A percentile compares a stretch with the other conserved stretches of the same genome.
Conservation (phyloP, 2,888 invertebrate genomes). For the Stenoptilia bipunctidactyla region DNA sequence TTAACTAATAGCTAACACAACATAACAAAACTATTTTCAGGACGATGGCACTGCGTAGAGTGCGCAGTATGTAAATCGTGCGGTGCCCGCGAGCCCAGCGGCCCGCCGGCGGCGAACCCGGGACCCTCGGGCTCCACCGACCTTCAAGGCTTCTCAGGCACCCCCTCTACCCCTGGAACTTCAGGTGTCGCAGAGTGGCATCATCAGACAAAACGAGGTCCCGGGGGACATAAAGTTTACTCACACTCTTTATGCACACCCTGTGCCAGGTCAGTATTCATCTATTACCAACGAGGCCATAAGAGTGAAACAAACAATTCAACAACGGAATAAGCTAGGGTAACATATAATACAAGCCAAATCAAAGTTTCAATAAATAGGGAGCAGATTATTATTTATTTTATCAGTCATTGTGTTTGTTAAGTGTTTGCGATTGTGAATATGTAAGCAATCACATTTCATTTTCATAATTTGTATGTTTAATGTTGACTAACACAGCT, state of each 20-base stretch:
- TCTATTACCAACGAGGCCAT: no score
- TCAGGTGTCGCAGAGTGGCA: constrained; percentile 40
- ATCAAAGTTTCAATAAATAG: no score
- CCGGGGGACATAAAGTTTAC: constrained; percentile 61
- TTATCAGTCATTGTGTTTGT: no score
- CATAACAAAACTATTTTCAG: no score
- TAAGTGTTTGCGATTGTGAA: no score
- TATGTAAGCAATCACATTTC: neutral
- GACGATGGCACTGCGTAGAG: constrained; percentile 89
- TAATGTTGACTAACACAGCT: constrained; percentile 1
- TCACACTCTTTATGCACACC: constrained; percentile 77
- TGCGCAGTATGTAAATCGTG: constrained; percentile 80
- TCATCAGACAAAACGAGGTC: constrained; percentile 61
- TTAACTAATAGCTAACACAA: no score
- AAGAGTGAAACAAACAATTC: no score
- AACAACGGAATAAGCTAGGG: no score
- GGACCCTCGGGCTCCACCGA: constrained; percentile 11
- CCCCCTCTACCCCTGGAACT: constrained; percentile 22
- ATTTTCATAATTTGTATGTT: neutral
- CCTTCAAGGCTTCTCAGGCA: constrained; percentile 4
- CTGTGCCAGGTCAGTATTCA: constrained; percentile 72
- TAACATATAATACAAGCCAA: no score
- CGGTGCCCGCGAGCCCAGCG: constrained; percentile 66
- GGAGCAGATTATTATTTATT: no score
- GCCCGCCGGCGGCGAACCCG: constrained; percentile 19